Evolutionary conservation across 2,797 vertebrate genomes (phyloP), one percentile per base, ranked within the genome.

Genomic region (Enteromius unitaeniatus): DNA sequence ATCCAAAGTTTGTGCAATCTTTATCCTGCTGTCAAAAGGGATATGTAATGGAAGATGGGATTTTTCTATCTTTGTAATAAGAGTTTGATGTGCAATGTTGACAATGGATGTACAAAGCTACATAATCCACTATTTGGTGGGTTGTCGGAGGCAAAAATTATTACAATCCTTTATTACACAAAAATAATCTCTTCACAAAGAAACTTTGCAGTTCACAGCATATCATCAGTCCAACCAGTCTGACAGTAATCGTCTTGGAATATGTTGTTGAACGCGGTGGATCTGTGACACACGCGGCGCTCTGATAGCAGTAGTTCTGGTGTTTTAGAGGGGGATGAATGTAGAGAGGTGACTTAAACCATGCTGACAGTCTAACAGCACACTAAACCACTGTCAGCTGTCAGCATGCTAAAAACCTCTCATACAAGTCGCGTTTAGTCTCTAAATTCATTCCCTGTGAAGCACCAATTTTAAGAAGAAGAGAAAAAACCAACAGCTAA

Each of bases 321-420:
- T 76, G 21, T 74, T 74, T 74, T 74, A 53, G 19, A 74, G 47
- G 72, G 72, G 72, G 34, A 40, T 68, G 21, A n/a, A 58, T 40
- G 73, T n/a, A 76, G 73, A 58, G 55, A 64, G 13, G 7, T 76
- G 53, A 60, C 37, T 78, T 78, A 47, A 64, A 19, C 40, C 23
- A 42, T 64, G 9, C 40, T 58, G 73, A 58, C 73, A 58, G 51
- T 17, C 51, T 76, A 31, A 78, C 55, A 28, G 58, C 75, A 45
- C 55, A 45, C 75, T 64, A 64, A 78, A 19, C 55, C 37, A 19
- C 37, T 26, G 23, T 62, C 19, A 51, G 28, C 72, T 45, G 14
- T 49, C 51, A n/a, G 28, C 28, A 31, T 3, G 40, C 23, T 78
- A 45, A 78, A 62, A 78, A 26, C 73, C 31, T 58, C 51, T 40